Evolutionary conservation across 2,797 vertebrate genomes (phyloP).

Genomic region (Catharus ustulatus): DNA sequence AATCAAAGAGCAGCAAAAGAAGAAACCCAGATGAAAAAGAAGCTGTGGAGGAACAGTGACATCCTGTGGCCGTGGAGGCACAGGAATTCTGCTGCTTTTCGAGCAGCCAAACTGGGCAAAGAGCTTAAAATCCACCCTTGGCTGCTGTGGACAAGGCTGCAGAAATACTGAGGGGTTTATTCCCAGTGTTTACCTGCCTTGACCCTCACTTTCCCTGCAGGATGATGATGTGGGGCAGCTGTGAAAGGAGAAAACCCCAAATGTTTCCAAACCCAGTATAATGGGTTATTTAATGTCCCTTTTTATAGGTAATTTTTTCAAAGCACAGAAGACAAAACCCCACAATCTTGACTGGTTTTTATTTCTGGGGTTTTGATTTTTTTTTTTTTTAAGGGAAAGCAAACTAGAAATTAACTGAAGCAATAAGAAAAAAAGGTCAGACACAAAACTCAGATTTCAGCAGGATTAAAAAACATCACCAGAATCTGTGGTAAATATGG

Average conservation of each 20-base stretch:
- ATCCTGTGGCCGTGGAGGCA: neutral
- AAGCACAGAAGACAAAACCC: neutral
- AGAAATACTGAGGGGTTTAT: neutral
- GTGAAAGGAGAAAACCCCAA: neutral
- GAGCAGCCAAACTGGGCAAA: neutral
- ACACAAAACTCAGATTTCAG: neutral
- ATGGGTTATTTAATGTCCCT: neutral
- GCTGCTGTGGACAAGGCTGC: neutral
- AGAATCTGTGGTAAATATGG: neutral
- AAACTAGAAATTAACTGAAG: neutral
- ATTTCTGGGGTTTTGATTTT: no score
- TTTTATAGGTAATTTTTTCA: neutral
- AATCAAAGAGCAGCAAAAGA: neutral
- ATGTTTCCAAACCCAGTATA: accelerated
- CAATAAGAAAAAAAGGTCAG: neutral
- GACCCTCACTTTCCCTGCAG: accelerated
- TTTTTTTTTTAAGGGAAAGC: neutral
- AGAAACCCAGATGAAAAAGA: accelerated
- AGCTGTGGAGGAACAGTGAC: neutral
- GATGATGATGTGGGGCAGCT: neutral
- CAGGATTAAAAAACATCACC: neutral
- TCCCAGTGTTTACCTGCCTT: neutral
- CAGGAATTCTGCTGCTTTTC: neutral
- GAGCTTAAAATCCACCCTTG: neutral
- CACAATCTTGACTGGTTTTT: neutral